Conservation (phyloP, 2,113 vertebrate genomes). For the Tyrannus savana region DNA sequence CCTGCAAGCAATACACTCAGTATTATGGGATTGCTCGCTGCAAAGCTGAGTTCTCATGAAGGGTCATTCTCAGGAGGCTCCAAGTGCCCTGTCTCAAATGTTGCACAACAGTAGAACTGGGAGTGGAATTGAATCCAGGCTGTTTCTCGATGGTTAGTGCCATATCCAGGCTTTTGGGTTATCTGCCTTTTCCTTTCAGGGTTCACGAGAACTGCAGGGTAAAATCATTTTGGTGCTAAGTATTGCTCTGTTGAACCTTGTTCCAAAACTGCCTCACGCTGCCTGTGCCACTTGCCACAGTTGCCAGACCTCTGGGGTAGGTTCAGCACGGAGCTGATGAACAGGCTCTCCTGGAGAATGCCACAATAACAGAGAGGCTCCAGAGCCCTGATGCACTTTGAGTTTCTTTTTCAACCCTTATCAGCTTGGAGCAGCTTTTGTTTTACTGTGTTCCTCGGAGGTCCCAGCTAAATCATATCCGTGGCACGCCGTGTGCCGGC, state of each 20-base stretch:
- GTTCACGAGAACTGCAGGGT: neutral
- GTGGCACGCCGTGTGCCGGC: rapidly evolving
- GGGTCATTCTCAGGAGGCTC: neutral
- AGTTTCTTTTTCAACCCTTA: constrained; percentile 1
- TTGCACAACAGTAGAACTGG: neutral
- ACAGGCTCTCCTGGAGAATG: neutral
- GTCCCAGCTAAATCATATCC: neutral
- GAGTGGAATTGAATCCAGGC: neutral
- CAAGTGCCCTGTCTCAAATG: neutral
- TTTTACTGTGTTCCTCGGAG: neutral
- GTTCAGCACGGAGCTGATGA: neutral
- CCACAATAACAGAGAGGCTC: neutral
- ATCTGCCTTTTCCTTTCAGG: neutral
- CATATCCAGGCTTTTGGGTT: neutral
- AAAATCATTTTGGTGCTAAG: neutral
- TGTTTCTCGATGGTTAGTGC: neutral
- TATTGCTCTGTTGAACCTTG: neutral
- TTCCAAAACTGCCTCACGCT: neutral
- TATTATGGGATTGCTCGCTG: neutral
- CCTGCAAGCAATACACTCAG: neutral
- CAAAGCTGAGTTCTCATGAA: neutral
- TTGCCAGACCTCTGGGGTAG: neutral
- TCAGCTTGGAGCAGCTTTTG: neutral
- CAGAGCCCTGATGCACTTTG: neutral
- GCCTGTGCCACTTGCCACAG: neutral